Evolutionary conservation across 1,140 invertebrate genomes (phyloP).

Genomic region (Lasioglossum baleicum): DNA sequence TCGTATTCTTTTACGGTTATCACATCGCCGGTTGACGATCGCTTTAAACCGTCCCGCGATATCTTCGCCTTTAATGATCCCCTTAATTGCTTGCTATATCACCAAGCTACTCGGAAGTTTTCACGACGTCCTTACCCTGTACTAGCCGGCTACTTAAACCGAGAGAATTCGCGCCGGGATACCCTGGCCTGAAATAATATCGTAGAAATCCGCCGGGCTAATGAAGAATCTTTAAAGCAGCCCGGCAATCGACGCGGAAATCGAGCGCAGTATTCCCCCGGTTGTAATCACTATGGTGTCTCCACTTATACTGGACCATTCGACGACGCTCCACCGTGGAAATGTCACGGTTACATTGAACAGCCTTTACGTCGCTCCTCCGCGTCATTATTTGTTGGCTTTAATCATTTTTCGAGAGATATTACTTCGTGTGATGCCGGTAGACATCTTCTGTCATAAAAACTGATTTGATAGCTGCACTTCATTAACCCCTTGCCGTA

Average conservation of each 20-base stretch:
- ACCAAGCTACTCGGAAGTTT: conserved; percentile 20
- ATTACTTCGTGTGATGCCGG: too few relatives aligned
- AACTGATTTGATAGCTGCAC: too few relatives aligned
- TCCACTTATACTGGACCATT: too few relatives aligned
- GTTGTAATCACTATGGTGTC: neutral
- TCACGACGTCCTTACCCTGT: conserved; percentile 26
- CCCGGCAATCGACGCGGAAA: neutral
- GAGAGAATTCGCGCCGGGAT: conserved; percentile 11
- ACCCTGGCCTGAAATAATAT: conserved; percentile 18
- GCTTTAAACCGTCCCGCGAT: conserved; percentile 44
- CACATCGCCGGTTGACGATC: conserved; percentile 60
- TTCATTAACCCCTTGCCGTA: too few relatives aligned
- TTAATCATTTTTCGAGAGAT: too few relatives aligned
- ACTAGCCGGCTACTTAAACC: conserved; percentile 28
- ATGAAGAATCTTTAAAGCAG: neutral
- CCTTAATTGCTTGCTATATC: conserved; percentile 49
- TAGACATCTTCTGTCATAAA: too few relatives aligned
- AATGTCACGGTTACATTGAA: too few relatives aligned
- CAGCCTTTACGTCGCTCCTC: too few relatives aligned
- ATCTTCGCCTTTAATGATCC: conserved; percentile 60
- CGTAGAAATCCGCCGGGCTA: conserved; percentile 6
- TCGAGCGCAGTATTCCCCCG: neutral
- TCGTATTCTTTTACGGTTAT: conserved; percentile 66
- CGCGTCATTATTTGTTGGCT: too few relatives aligned
- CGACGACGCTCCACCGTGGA: too few relatives aligned